phyloP scores from a whole-genome alignment of 2,888 invertebrate genomes.

The Drosophila mercatorum region DNA sequence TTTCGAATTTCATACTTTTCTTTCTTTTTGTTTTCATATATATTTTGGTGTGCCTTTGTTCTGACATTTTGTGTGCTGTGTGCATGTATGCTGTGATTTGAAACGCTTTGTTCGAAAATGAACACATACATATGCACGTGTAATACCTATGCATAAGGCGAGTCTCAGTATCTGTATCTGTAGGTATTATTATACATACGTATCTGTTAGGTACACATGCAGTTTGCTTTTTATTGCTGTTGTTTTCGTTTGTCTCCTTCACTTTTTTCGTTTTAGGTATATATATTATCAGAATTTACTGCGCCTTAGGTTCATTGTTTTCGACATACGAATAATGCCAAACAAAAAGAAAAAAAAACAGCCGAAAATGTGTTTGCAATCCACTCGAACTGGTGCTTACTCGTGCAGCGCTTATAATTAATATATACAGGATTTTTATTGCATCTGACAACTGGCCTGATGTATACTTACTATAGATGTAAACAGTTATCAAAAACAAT shows the following conservation, averaged over 20 bases:
- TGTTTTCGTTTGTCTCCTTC: slow-evolving; percentile 18
- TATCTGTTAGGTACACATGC: slow-evolving; percentile 50
- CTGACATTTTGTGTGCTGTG: slow-evolving; percentile 24
- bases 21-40: slow-evolving; percentile 14
- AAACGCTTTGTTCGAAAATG: slow-evolving; percentile 67
- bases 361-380: slow-evolving; percentile 28
- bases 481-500: not conserved
- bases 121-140: not conserved
- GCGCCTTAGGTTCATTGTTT: slow-evolving; percentile 73
- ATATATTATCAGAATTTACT: slow-evolving; percentile 67
- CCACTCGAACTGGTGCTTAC: slow-evolving; percentile 20
- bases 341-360: too few relatives aligned
- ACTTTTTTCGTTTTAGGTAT: slow-evolving; percentile 41
- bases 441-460: too few relatives aligned
- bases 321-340: not conserved
- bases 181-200: slow-evolving; percentile 16
- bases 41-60: slow-evolving; percentile 59
- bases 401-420: slow-evolving; percentile 5
- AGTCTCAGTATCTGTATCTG: slow-evolving; percentile 11
- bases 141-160: slow-evolving; percentile 6
- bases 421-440: slow-evolving; percentile 1
- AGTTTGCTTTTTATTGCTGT: slow-evolving; percentile 41
- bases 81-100: slow-evolving; percentile 56
- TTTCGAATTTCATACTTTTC: slow-evolving; percentile 29
- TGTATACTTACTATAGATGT: too few relatives aligned